Base-by-base conservation (phyloP, 2,888 invertebrate genomes). In the Perizoma flavofasciatum region DNA sequence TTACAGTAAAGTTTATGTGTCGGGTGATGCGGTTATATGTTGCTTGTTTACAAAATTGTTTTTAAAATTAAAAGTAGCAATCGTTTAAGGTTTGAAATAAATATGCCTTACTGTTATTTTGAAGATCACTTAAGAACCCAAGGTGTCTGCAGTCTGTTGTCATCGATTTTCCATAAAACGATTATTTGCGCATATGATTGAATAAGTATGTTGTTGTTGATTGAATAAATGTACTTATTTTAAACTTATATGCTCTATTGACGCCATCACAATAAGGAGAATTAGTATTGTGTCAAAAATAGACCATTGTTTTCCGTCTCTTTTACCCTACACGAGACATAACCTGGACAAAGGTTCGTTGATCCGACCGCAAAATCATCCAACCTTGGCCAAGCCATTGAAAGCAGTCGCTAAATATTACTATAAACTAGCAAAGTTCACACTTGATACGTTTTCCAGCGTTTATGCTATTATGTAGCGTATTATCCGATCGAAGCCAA, bases 301-400 rank as follows among this genome's bases (percentile, higher is more conserved):
- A 55, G 37, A 32, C 46, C 32, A 55, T 72, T 80, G 75, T 80
- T 79, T 79, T 77, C 61, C 46, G 47, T 61, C 54, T 55, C 62
- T 45, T 55, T 59, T 52, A 59, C 54, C 57, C 61, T 61, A 57
- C 50, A 61, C 41, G 43, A 48, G 55, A 61, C 56, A 40, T 41
- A 22, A 56, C 33, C 11, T 67, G 55, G 66, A 68, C 62, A 61
- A 53, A 10, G 9, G 66, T 61, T 53, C 68, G 55, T 32, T 62
- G 69, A 64, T 63, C 68, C 43, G 54, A 41, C 58, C 50, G 59
- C 40, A 49, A 66, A 68, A 65, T 57, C 52, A 51, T 35, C 52
- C 65, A 68, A 70, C 76, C 73, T 74, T 76, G 68, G 55, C 11
- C 53, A 55, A 62, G 48, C 58, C 67, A 68, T 74, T 73, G 55